Conservation (phyloP, 35 echinoderm and acorn worm genomes). For the Lytechinus variegatus region DNA sequence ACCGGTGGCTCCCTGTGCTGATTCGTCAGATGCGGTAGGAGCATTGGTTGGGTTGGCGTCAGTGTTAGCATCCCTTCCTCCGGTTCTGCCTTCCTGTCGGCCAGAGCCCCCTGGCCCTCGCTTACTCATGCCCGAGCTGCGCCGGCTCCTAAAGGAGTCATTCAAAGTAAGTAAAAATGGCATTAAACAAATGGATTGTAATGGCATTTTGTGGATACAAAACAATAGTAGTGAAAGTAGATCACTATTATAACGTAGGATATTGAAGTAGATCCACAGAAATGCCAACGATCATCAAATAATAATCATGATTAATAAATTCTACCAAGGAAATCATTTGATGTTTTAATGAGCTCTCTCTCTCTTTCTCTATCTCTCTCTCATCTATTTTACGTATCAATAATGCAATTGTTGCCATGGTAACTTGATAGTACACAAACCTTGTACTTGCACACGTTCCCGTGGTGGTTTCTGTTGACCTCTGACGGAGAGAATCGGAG, state of each 20-base stretch:
- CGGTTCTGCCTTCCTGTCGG: constrained; percentile 89
- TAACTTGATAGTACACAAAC: constrained; percentile 40
- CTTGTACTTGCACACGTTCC: constrained; percentile 99
- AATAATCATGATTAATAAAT: no score
- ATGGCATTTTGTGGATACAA: no score
- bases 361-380: neutral
- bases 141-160: constrained; percentile 73
- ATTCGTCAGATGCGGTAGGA: constrained; percentile 60
- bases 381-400: neutral
- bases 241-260: neutral
- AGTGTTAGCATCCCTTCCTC: constrained; percentile 78
- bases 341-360: no score
- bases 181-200: neutral
- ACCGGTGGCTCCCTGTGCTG: constrained; percentile 72
- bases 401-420: neutral
- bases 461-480: constrained; percentile 91
- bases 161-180: neutral
- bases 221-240: neutral
- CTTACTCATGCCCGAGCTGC: constrained; percentile 99
- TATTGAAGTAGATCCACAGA: no score
- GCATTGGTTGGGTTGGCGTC: constrained; percentile 72
- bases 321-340: no score
- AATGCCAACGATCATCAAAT: no score
- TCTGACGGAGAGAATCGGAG: constrained; percentile 63
- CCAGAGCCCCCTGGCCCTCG: constrained; percentile 75